Base-by-base conservation (phyloP, 1,140 invertebrate species). In the Elymnias hypermnestra region DNA sequence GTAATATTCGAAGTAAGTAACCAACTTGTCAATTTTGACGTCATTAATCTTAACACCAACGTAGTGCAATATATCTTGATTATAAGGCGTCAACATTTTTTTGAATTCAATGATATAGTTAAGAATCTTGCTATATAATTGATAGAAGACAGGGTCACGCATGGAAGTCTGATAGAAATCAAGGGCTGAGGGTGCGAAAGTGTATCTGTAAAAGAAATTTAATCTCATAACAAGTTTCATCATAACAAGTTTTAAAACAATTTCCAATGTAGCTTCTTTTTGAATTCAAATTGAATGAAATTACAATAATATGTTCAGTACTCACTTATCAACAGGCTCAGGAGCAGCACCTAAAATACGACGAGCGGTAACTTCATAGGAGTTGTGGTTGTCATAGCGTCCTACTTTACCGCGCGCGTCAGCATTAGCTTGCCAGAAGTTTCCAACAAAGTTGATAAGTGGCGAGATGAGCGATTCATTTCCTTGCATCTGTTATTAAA, bases 361-460 rank as follows among this genome's bases (percentile, higher is more conserved):
- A 57, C 87, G 86, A 21, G 81, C 71, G 45, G 75, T 75, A 31
- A 81, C 45, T 61, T 88, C 88, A 53, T 90, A 89, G 41, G 88
- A 89, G 42, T 85, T 87, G 46, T 87, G 88, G 57, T 87, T 82
- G 51, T 87, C 79, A 23, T 88, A 64, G 26, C 90, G 91, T 61
- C 85, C 91, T 43, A 85, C 72, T 15, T 73, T 72, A 59, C 92
- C 90, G 48, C 86, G 87, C 3, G 89, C 89, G 48, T 93, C 90
- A 9, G 79, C 73, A 59, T 92, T 93, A 4, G 88, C 87, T 87
- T 94, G 91, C 57, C 93, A 89, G 33, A 92, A 76, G 63, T 93
- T 91, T 18, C 90, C 92, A 22, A 94, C 83, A 38, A 88, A 87
- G 63, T 91, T 87, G 35, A 91, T 61, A 19, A 64, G 63, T 28